These are phyloP conservation scores for Xenentodon cancila DNA, from an alignment of 2,797 vertebrate species.

Conservation along the genomic window DNA sequence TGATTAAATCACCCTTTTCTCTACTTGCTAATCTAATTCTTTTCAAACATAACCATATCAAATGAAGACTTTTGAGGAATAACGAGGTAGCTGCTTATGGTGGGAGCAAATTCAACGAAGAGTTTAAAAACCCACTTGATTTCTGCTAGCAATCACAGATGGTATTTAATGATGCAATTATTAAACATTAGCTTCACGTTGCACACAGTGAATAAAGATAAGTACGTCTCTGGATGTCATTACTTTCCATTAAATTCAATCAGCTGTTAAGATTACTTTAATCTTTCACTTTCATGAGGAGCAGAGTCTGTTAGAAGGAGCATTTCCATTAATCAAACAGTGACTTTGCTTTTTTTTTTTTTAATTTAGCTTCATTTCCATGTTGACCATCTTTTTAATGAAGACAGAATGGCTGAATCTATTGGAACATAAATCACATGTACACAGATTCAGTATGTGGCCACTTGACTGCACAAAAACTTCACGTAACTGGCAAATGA, in stretches of 20 bases:
- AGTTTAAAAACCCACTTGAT: slow-evolving; percentile 35
- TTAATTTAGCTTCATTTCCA: slow-evolving; percentile 20
- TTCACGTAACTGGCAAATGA: too few species aligned
- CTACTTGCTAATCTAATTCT: slow-evolving; percentile 25
- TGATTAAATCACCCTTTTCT: slow-evolving; percentile 38
- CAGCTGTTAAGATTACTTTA: slow-evolving; percentile 38
- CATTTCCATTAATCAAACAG: slow-evolving; percentile 48
- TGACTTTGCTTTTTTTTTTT: slow-evolving; percentile 18
- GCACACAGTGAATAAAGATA: slow-evolving; percentile 46
- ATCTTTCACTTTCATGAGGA: slow-evolving; percentile 43
- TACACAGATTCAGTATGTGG: too few species aligned
- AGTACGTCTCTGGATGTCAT: slow-evolving; percentile 45
- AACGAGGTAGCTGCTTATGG: slow-evolving; percentile 18
- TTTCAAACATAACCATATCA: slow-evolving; percentile 1
- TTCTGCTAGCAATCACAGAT: slow-evolving; percentile 60
- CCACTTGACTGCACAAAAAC: too few species aligned
- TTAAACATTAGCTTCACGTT: slow-evolving; percentile 43
- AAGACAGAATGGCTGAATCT: slow-evolving; percentile 17
- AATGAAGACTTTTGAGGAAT: slow-evolving; percentile 3
- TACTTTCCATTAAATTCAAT: slow-evolving; percentile 59
- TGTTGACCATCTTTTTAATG: slow-evolving; percentile 22
- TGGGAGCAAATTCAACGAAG: slow-evolving; percentile 28
- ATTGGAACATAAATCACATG: slow-evolving; percentile 10
- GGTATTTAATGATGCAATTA: slow-evolving; percentile 60
- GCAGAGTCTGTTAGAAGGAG: slow-evolving; percentile 39